Evolutionary conservation across 2,888 invertebrate species (phyloP), one percentile per base, ranked within the genome.

Genomic region (Gari tellinella): DNA sequence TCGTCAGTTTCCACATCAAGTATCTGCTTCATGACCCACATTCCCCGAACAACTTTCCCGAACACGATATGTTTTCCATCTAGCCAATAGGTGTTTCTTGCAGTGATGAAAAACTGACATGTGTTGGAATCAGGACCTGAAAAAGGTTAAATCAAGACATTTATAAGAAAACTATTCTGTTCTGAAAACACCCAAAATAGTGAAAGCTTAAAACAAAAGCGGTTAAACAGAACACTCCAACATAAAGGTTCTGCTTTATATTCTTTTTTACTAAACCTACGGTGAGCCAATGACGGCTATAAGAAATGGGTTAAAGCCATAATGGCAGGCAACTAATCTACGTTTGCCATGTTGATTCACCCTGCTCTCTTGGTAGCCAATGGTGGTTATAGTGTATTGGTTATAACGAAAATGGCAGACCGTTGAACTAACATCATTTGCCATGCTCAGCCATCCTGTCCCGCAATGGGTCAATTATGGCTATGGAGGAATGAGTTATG

Each of bases 391-490:
- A n/a, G n/a, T n/a, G n/a, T n/a, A n/a, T n/a, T n/a, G n/a, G n/a
- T n/a, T 21, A 2, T 23, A 23, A 23, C 1, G 51, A 21, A 10
- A 19, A 1, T 19, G 14, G 19, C 14, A 10, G 40, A 21, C 17
- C 10, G 25, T 63, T 62, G 79, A 88, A 93, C 93, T 62, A 93
- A n/a, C n/a, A n/a, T n/a, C 92, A 85, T 98, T 98, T 0, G 97
- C 98, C 98, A 98, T 97, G 80, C 96, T 96, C 45, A 98, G 93
- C 92, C n/a, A n/a, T n/a, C n/a, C n/a, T n/a, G n/a, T n/a, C n/a
- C n/a, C n/a, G n/a, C n/a, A n/a, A n/a, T n/a, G n/a, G n/a, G n/a
- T n/a, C n/a, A n/a, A n/a, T n/a, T n/a, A n/a, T n/a, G n/a, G n/a
- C n/a, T n/a, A n/a, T n/a, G n/a, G n/a, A n/a, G n/a, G n/a, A n/a